A percentile compares a stretch with the other conserved stretches of the same genome.
Evolutionary conservation across 2,888 invertebrate genomes (phyloP).

Genomic region (Germaria angustata): DNA sequence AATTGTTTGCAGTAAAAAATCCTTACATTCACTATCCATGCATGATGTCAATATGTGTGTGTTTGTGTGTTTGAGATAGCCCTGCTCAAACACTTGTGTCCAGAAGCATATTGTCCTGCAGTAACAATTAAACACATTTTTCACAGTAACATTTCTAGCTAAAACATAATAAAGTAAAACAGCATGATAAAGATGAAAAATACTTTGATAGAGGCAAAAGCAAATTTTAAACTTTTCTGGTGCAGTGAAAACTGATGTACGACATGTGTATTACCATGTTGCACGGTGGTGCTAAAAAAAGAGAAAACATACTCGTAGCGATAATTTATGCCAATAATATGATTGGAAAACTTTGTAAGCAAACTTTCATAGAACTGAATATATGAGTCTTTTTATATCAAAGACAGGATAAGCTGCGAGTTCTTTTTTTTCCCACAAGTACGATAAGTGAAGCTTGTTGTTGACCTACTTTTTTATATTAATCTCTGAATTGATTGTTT

Average conservation of each 20-base stretch:
- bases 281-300: too few species aligned
- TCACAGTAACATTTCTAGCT: constrained; percentile 47
- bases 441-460: too few species aligned
- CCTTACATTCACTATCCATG: not conserved
- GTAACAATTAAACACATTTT: constrained; percentile 71
- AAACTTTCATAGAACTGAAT: too few species aligned
- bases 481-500: too few species aligned
- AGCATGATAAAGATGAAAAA: constrained; percentile 37
- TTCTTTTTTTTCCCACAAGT: too few species aligned
- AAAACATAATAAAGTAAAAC: constrained; percentile 40
- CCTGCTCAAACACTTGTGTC: constrained; percentile 46
- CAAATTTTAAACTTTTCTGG: constrained; percentile 57
- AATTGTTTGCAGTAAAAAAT: not conserved
- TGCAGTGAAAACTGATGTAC: constrained; percentile 41
- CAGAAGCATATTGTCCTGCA: constrained; percentile 69
- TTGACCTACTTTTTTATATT: too few species aligned
- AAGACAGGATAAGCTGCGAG: too few species aligned
- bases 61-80: constrained; percentile 15
- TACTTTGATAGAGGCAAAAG: constrained; percentile 18
- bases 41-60: not conserved
- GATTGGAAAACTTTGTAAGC: too few species aligned
- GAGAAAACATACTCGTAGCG: too few species aligned
- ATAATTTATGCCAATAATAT: too few species aligned
- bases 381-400: too few species aligned
- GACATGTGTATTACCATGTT: constrained; percentile 31